phyloP scores from a whole-genome alignment of 2,797 vertebrate genomes.

The Pitangus sulphuratus region DNA sequence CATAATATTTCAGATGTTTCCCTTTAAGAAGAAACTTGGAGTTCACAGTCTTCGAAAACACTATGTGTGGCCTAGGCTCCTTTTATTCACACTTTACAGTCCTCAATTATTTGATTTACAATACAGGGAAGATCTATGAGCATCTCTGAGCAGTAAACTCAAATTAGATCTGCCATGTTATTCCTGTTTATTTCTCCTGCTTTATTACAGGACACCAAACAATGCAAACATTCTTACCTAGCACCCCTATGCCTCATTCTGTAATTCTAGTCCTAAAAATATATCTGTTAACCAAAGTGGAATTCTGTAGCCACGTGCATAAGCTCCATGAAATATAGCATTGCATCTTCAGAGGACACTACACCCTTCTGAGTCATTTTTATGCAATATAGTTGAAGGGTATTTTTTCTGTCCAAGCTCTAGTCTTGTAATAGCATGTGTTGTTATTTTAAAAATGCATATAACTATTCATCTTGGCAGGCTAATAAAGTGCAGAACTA shows the following conservation, averaged over 20 bases:
- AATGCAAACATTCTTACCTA: neutral
- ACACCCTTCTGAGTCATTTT: conserved; percentile 38
- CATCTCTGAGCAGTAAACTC: neutral
- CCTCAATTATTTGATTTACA: neutral
- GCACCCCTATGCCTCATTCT: neutral
- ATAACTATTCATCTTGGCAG: conserved; percentile 42
- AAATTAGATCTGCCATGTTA: neutral
- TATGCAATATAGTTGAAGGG: neutral
- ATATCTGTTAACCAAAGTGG: neutral
- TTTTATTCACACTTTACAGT: neutral
- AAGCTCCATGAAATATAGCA: conserved; percentile 5
- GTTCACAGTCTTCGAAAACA: neutral
- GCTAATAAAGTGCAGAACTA: conserved; percentile 33
- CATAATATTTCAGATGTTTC: neutral
- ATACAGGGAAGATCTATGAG: neutral
- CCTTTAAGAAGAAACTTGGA: neutral
- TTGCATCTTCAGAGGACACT: neutral
- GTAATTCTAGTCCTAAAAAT: neutral
- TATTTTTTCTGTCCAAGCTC: conserved; percentile 24
- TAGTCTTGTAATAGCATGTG: conserved; percentile 44
- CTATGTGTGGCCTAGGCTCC: neutral
- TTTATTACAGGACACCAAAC: neutral
- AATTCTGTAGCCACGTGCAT: neutral
- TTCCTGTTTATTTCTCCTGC: neutral
- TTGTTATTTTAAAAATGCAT: conserved; percentile 50